Percentiles rank a stretch among this genome's conserved stretches.
These are phyloP conservation scores for Sinopyrophorus schimmeli DNA, from an alignment of 2,888 invertebrate species.

Conservation along the genomic window DNA sequence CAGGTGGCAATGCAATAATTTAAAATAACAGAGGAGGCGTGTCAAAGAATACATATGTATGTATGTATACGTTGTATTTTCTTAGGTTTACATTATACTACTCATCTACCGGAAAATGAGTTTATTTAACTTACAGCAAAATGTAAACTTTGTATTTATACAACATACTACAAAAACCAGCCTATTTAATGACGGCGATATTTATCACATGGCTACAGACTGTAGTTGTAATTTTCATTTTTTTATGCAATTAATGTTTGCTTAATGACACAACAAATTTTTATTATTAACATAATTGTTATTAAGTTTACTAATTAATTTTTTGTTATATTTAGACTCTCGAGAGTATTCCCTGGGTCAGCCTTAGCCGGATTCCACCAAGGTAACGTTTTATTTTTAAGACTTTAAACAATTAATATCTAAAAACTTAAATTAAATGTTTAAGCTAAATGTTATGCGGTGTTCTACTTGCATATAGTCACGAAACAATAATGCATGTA, in stretches of 20 bases:
- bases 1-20: conserved; percentile 15
- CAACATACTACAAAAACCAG: conserved; percentile 11
- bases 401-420: no score
- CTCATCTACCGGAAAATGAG: conserved; percentile 39
- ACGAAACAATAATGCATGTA: no score
- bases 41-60: neutral
- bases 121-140: conserved; percentile 39
- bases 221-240: no score
- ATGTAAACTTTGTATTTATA: conserved; percentile 32
- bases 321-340: conserved; percentile 65
- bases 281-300: no score
- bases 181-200: conserved; percentile 9
- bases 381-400: conserved; percentile 58
- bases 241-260: no score
- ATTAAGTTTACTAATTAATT: conserved; percentile 2
- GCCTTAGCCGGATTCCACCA: conserved; percentile 79
- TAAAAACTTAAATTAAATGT: no score
- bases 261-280: no score
- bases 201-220: conserved; percentile 1
- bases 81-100: conserved; percentile 2
- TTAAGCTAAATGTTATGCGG: no score
- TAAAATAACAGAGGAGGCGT: neutral
- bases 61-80: no score
- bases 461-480: no score
- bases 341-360: conserved; percentile 78